Base-by-base conservation (phyloP, 2,888 invertebrate genomes). In the Caenorhabditis sinica region DNA sequence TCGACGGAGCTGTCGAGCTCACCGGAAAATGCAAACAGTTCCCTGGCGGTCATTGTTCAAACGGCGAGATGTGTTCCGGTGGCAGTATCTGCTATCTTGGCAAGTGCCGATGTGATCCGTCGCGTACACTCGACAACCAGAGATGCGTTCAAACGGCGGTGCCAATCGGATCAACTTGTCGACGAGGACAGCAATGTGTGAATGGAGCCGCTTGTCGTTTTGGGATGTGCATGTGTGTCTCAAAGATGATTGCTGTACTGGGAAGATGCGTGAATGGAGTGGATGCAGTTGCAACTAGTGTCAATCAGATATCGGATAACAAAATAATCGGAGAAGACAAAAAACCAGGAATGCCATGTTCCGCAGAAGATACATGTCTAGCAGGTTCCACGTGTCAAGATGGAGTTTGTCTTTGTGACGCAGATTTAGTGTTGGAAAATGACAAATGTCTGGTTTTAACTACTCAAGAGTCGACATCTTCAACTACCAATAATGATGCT, bases 41-140 rank as follows among this genome's bases (percentile, higher is more conserved):
- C 25, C 85, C 85, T n/a, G 87, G 84, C 61, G 87, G 88, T 66
- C 81, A 75, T 65, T 87, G 85, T 69, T 76, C 82, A 40, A 87
- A 87, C 56, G 92, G 92, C 17, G 89, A 93, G 85, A 83, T 86
- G 74, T 93, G 93, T 85, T 77, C 88, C 23, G 90, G 88, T 36
- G 90, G 89, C 71, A 86, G 91, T 17, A 69, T 85, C 60, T 92
- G 92, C 80, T 86, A 88, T 53, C 84, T 90, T 30, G 91, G 91
- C 36, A 71, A 89, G 23, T 92, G 92, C 75, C 89, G 90, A 36
- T 92, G 92, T 75, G 83, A 75, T n/a, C 71, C 66, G 15, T 86
- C 86, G 28, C 72, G 66, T 30, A 79, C 68, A 25, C 60, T 88
- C 2, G 77, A 82, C 43, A 82, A 86, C 49, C 80, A 80, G 36